Conservation (phyloP, 1,140 invertebrate genomes). For the Ericerus pela region DNA sequence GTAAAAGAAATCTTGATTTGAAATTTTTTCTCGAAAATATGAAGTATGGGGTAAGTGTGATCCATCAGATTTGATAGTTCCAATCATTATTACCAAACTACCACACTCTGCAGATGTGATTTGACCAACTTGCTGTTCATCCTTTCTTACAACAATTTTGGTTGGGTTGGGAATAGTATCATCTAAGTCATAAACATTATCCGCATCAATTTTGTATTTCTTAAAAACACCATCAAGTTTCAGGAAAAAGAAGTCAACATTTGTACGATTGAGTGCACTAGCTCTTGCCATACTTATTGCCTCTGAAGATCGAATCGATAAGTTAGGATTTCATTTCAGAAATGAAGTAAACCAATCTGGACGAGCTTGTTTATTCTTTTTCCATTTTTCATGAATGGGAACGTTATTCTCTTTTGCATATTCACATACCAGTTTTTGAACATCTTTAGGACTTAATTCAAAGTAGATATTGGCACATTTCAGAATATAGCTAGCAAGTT, state of each 20-base stretch:
- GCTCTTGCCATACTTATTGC: constrained; percentile 14
- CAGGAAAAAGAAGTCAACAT: constrained; percentile 25
- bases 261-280: constrained; percentile 18
- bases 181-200: constrained; percentile 32
- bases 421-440: no score
- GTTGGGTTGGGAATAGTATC: constrained; percentile 32
- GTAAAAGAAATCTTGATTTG: constrained; percentile 32
- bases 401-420: no score
- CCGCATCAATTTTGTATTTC: constrained; percentile 27
- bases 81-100: constrained; percentile 30
- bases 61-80: constrained; percentile 28
- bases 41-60: constrained; percentile 29
- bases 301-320: constrained; percentile 23
- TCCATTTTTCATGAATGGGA: no score
- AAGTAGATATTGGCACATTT: no score
- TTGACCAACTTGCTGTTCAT: constrained; percentile 33
- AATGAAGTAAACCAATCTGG: no score
- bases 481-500: no score
- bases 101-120: constrained; percentile 33
- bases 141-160: constrained; percentile 28
- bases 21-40: constrained; percentile 31
- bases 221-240: no score
- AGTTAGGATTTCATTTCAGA: no score
- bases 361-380: no score
- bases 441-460: no score